Evolutionary conservation across 2,113 vertebrate genomes (phyloP), one percentile per base, ranked within the genome.

Genomic region (Phocoena phocoena): DNA sequence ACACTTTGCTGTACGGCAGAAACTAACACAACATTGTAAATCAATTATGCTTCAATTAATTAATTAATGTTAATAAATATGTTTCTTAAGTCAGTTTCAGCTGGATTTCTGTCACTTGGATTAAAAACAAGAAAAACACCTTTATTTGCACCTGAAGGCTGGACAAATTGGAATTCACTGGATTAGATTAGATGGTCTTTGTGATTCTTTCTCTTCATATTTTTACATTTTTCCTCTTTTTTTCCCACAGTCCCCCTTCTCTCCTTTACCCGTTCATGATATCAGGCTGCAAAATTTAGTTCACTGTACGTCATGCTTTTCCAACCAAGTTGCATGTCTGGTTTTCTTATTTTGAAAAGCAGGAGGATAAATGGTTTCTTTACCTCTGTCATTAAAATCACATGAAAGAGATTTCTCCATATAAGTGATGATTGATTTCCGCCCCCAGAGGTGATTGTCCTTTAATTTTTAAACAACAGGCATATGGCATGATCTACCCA

Each of bases 231-330:
- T 28, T 6, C 65, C 8, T 31, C 15, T 74, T 67, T 18, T 18
- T 11, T 4, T 0, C 9, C 1, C 3, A 1, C 0, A 1, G 17
- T 14, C 2, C 10, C 17, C 23, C 36, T 71, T n/a, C 25, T 38
- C 5, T 14, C 31, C 14, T 68, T 68, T 8, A 33, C 65, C 4
- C 7, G 1, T 23, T 20, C 4, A 1, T 5, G 3, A 47, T 14
- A 2, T 1, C 10, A 58, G 41, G 18, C n/a, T 71, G 8, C 25
- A 6, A 53, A 55, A 20, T 18, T 76, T 15, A 17, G 6, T 58
- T 26, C 41, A 1, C 8, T 31, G 0, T 20, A 23, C 62, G 73
- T n/a, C 76, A 4, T 2, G 1, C 33, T 71, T 77, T 63, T 21
- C 8, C 36, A 44, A 31, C 33, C 53, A 73, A 18, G 36, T 41